These are phyloP conservation scores for Disparrhopalites patrizii DNA, from an alignment of 2,888 invertebrate species.

Conservation along the genomic window DNA sequence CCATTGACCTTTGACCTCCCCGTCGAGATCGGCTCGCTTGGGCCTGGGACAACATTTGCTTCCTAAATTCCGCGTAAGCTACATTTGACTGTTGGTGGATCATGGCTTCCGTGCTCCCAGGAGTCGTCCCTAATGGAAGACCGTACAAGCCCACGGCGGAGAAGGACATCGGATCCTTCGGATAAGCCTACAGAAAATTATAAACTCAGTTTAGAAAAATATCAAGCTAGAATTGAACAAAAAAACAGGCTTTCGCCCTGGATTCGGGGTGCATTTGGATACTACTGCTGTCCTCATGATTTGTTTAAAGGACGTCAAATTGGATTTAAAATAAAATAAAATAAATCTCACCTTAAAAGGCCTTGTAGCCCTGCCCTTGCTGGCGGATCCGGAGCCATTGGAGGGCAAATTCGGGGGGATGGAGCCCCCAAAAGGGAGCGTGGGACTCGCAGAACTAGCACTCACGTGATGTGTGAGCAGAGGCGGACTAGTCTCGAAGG, in stretches of 20 bases:
- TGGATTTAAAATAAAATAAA: too few relatives aligned
- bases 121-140: slow-evolving; percentile 48
- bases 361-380: slow-evolving; percentile 38
- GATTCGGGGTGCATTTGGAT: too few relatives aligned
- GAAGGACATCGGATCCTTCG: slow-evolving; percentile 64
- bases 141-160: slow-evolving; percentile 54
- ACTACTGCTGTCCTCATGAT: too few relatives aligned
- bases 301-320: too few relatives aligned
- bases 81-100: slow-evolving; percentile 61
- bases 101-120: slow-evolving; percentile 51
- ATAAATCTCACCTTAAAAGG: slow-evolving; percentile 48
- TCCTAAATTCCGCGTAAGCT: slow-evolving; percentile 67
- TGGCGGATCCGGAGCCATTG: slow-evolving; percentile 27
- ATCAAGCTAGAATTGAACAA: too few relatives aligned
- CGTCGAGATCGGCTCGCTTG: slow-evolving; percentile 56
- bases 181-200: slow-evolving; percentile 58
- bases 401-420: neutral
- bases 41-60: slow-evolving; percentile 64
- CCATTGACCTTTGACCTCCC: slow-evolving; percentile 16
- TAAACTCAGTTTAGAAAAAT: too few relatives aligned
- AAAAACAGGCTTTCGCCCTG: too few relatives aligned
- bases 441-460: slow-evolving; percentile 32
- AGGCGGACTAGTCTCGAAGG: slow-evolving; percentile 37
- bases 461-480: slow-evolving; percentile 33
- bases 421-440: slow-evolving; percentile 31